Evolutionary conservation across 1,140 invertebrate species (phyloP).

Genomic region (Pomacea maculata): DNA sequence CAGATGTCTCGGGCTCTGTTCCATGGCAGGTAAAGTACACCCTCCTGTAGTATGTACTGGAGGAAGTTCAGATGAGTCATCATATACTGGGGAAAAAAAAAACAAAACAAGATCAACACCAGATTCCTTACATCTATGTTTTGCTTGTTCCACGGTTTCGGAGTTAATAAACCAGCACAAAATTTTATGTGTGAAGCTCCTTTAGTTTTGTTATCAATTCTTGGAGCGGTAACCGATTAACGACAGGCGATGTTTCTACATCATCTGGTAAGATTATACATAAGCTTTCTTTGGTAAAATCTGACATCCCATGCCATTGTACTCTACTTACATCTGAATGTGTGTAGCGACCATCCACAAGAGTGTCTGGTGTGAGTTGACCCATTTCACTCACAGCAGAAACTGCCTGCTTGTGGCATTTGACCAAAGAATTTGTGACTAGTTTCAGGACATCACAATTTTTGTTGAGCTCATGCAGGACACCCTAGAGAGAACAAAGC

Average conservation of each 20-base stretch:
- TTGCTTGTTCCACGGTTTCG: too few relatives aligned
- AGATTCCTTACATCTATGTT: too few relatives aligned
- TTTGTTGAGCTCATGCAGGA: conserved; percentile 67
- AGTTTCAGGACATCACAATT: conserved; percentile 68
- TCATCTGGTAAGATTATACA: too few relatives aligned
- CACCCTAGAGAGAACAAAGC: conserved; percentile 50
- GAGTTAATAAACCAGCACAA: too few relatives aligned
- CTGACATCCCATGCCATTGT: too few relatives aligned
- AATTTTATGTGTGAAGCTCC: too few relatives aligned
- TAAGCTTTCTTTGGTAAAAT: too few relatives aligned
- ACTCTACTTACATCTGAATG: conserved; percentile 66
- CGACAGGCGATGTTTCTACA: too few relatives aligned
- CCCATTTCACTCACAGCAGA: conserved; percentile 44
- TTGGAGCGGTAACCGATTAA: too few relatives aligned
- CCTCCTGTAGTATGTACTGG: conserved; percentile 69
- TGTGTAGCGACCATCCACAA: conserved; percentile 67
- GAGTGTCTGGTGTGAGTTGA: conserved; percentile 57
- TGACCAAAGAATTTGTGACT: conserved; percentile 66
- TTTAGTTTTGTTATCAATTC: too few relatives aligned
- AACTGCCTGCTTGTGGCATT: conserved; percentile 67
- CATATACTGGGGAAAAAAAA: conserved; percentile 61
- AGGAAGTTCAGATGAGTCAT: conserved; percentile 68
- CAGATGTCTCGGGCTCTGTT: conserved; percentile 68
- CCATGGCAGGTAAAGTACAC: conserved; percentile 68
- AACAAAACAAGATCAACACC: too few relatives aligned